Percentiles rank a stretch among this genome's conserved stretches.
phyloP scores from a whole-genome alignment of 2,113 vertebrate species.

The Lipophrys pholis region DNA sequence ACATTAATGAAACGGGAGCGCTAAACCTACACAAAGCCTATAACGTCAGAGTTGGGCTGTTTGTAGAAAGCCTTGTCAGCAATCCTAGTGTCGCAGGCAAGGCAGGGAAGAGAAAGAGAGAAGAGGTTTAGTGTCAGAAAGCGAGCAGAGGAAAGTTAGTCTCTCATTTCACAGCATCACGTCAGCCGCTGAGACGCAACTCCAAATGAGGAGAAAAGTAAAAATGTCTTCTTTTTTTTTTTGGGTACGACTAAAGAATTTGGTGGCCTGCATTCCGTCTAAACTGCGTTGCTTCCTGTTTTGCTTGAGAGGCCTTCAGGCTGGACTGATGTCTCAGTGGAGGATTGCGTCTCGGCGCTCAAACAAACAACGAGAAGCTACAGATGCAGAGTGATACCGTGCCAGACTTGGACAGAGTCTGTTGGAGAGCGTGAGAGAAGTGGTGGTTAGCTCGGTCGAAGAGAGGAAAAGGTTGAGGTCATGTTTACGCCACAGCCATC shows the following conservation, averaged over 20 bases:
- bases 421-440: slow-evolving; percentile 79
- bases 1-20: slow-evolving; percentile 67
- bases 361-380: slow-evolving; percentile 35
- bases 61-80: slow-evolving; percentile 99
- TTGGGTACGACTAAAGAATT: neutral
- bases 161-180: slow-evolving; percentile 9
- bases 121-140: slow-evolving; percentile 86
- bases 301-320: slow-evolving; percentile 26
- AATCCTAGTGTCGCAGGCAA: slow-evolving; percentile 88
- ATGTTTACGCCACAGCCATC: too few species aligned
- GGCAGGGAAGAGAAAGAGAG: slow-evolving; percentile 77
- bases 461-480: slow-evolving; percentile 18
- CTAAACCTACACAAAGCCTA: slow-evolving; percentile 98
- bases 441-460: slow-evolving; percentile 57
- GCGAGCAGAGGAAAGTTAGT: slow-evolving; percentile 59
- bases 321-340: slow-evolving; percentile 41
- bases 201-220: slow-evolving; percentile 45
- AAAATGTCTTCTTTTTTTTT: too few species aligned
- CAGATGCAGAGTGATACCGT: slow-evolving; percentile 78
- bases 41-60: slow-evolving; percentile 97
- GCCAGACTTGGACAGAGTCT: slow-evolving; percentile 83
- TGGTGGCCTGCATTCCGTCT: slow-evolving; percentile 31
- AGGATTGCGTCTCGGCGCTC: slow-evolving; percentile 53
- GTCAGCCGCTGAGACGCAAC: slow-evolving; percentile 48
- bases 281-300: slow-evolving; percentile 37